Percentiles rank a stretch among this genome's conserved stretches.
Evolutionary conservation across 2,888 invertebrate species (phyloP).

Genomic region (Hyposoter dolosus): DNA sequence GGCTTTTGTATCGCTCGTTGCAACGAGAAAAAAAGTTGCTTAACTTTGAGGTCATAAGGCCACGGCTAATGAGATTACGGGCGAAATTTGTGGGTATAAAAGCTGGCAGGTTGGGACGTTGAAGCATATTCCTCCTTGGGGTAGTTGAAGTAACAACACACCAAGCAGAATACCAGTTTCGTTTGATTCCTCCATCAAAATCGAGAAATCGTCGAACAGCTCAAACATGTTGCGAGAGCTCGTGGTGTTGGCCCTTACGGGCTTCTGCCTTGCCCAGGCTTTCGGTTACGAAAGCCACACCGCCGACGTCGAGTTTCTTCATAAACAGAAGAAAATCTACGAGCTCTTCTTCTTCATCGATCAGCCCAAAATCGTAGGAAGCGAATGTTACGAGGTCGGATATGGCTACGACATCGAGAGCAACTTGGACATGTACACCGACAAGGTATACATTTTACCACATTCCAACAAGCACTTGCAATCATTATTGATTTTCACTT

Average conservation of each 20-base stretch:
- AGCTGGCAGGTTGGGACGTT: constrained; percentile 62
- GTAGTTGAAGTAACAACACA: constrained; percentile 66
- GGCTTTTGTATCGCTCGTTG: not conserved
- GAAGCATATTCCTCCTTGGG: constrained; percentile 70
- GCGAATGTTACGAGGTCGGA: constrained; percentile 80
- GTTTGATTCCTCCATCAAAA: not conserved
- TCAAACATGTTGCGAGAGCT: constrained; percentile 76
- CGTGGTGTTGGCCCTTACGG: constrained; percentile 76
- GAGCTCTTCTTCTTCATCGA: constrained; percentile 80
- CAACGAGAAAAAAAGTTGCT: constrained; percentile 16
- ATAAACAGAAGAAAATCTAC: constrained; percentile 82
- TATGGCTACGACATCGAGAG: constrained; percentile 78
- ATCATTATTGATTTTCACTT: not conserved
- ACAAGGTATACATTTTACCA: constrained; percentile 75
- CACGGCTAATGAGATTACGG: constrained; percentile 73
- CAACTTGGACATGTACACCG: constrained; percentile 79
- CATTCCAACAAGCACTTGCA: not conserved
- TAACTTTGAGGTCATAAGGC: constrained; percentile 67
- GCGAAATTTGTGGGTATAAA: constrained; percentile 75
- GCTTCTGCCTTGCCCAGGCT: constrained; percentile 75
- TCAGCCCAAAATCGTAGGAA: constrained; percentile 77
- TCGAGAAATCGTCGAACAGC: constrained; percentile 33
- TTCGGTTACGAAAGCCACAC: constrained; percentile 71
- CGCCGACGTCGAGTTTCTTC: constrained; percentile 82
- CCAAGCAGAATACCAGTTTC: constrained; percentile 53